Evolutionary conservation across 2,113 vertebrate species (phyloP), one percentile per base, ranked within the genome.

Genomic region (Bufo gargarizans): DNA sequence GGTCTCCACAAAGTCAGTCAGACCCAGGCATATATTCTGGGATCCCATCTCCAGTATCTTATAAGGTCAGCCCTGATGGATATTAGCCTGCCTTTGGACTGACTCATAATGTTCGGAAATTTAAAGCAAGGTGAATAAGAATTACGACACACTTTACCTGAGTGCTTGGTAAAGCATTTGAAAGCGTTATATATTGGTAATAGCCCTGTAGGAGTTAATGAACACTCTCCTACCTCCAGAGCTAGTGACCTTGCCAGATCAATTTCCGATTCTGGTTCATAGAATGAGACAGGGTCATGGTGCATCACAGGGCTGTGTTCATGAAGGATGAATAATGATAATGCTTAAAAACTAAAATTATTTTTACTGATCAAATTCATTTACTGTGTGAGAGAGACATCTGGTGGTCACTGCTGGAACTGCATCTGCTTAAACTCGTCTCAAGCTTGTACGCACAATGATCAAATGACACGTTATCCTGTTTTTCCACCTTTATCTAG

Each of bases 171-270:
- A 67, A 77, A 63, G 53, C 13, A 59, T 82, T 50, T 49, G 65
- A 82, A 82, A 55, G 77, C 77, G 74, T 81, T 33, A 47, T 61
- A 71, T 49, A 71, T 49, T 88, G 69, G 19, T 49, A 76, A 74
- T 49, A 33, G 86, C 67, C 79, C 79, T 74, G 45, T 16, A 82
- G 86, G 86, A 74, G 69, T 82, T 88, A 88, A 82, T 88, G 79
- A 88, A 88, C 79, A 65, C 53, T 61, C 65, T 88, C 53, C 53
- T 61, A 74, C 67, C 82, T 88, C 56, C 79, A 82, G 74, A 88
- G 79, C 86, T 76, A 61, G 43, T 88, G 86, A 82, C 86, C 86
- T 87, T 87, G 86, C 86, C 86, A 81, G 77, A 82, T 87, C 77
- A 87, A 82, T 82, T 79, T 61, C 43, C 0, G 14, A 71, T 77